Conservation (phyloP, 1,140 invertebrate genomes). For the Hylaeus anthracinus region DNA sequence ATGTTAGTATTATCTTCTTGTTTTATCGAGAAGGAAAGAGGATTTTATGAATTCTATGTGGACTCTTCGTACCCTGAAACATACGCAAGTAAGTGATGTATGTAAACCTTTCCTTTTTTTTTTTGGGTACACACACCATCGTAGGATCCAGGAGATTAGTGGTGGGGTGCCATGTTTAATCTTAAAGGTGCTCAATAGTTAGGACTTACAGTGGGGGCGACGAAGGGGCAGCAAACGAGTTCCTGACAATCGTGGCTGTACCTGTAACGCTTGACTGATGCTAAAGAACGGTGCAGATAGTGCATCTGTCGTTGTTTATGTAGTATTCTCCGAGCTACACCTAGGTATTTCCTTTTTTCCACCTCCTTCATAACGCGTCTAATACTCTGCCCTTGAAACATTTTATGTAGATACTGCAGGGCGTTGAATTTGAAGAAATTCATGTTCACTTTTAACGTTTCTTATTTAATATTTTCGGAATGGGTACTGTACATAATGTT, state of each 20-base stretch:
- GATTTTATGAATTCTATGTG: constrained; percentile 1
- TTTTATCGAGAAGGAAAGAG: not conserved
- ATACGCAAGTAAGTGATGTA: not conserved
- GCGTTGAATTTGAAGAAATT: not conserved
- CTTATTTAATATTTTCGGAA: not conserved
- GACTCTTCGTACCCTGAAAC: not conserved
- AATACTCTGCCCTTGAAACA: constrained; percentile 24
- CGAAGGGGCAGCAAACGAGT: constrained; percentile 43
- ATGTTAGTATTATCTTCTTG: not conserved
- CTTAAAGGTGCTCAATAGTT: constrained; percentile 24
- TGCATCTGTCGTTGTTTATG: constrained; percentile 35
- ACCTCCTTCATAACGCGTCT: not conserved
- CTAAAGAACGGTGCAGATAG: constrained; percentile 23
- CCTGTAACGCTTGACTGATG: constrained; percentile 39
- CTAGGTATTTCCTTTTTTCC: constrained; percentile 17
- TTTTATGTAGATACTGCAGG: not conserved
- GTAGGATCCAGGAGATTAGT: not conserved
- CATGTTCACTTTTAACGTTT: not conserved
- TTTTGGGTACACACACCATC: not conserved
- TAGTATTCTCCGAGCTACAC: constrained; percentile 4
- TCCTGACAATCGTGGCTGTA: constrained; percentile 44
- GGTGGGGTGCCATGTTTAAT: constrained; percentile 18
- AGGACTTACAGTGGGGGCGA: constrained; percentile 18
- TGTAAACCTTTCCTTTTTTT: not conserved
- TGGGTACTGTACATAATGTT: not conserved